Conservation (phyloP, 2,888 invertebrate genomes). For the Mesochorus sp. region DNA sequence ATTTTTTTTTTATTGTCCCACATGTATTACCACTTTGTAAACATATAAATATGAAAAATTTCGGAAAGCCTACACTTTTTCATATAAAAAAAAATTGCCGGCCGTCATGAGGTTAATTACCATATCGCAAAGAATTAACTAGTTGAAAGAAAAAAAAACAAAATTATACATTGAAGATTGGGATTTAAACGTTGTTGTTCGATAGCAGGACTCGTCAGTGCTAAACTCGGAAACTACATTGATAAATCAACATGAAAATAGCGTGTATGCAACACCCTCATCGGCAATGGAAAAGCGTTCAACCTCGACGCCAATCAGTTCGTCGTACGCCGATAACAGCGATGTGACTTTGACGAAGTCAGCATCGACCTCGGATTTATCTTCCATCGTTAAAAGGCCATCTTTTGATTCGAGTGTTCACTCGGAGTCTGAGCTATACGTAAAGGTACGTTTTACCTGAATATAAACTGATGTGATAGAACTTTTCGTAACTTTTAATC, state of each 20-base stretch:
- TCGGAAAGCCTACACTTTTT: too few species aligned
- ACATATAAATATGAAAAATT: too few species aligned
- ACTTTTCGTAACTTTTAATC: too few species aligned
- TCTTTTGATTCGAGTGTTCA: slow-evolving; percentile 65
- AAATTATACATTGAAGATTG: too few species aligned
- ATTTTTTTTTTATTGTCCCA: neutral
- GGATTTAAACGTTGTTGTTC: too few species aligned
- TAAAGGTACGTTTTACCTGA: slow-evolving; percentile 47
- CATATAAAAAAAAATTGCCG: neutral
- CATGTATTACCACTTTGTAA: too few species aligned
- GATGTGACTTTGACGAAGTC: slow-evolving; percentile 63
- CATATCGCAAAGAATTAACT: too few species aligned
- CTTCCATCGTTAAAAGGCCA: slow-evolving; percentile 61
- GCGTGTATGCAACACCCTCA: slow-evolving; percentile 3
- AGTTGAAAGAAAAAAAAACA: too few species aligned
- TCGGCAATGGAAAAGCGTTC: slow-evolving; percentile 27
- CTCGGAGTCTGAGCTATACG: slow-evolving; percentile 67
- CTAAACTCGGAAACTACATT: slow-evolving; percentile 1
- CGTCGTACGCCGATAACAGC: slow-evolving; percentile 40
- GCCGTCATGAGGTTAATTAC: too few species aligned
- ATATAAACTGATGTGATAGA: neutral
- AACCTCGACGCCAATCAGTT: slow-evolving; percentile 65
- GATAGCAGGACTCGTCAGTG: slow-evolving; percentile 47
- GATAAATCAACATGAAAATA: slow-evolving; percentile 31
- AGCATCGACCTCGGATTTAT: slow-evolving; percentile 70